phyloP scores from a whole-genome alignment of 2,888 invertebrate species.

The Pristionchus mayeri region DNA sequence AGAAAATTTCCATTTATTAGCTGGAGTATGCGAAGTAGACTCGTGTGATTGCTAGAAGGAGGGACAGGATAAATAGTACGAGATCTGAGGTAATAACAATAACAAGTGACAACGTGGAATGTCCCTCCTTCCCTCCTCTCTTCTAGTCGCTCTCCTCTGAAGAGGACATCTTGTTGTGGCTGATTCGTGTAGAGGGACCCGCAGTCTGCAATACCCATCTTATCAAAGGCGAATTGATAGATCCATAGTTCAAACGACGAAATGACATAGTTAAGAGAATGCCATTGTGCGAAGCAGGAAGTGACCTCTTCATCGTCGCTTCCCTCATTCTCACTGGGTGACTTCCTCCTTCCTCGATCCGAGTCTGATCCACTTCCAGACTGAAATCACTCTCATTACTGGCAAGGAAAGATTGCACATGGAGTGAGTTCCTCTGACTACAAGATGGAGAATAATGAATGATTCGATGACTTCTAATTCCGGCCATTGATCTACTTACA shows the following conservation, averaged over 20 bases:
- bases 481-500: no score
- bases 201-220: no score
- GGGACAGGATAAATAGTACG: not conserved
- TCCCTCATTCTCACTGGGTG: slow-evolving; percentile 14
- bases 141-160: slow-evolving; percentile 37
- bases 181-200: not conserved
- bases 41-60: not conserved
- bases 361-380: slow-evolving; percentile 19
- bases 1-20: not conserved
- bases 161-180: slow-evolving; percentile 22
- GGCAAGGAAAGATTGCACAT: no score
- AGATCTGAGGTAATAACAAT: slow-evolving; percentile 4
- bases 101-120: slow-evolving; percentile 34
- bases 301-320: slow-evolving; percentile 8
- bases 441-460: no score
- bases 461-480: no score
- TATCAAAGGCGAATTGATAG: no score
- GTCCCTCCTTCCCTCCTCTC: not conserved
- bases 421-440: no score
- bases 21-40: slow-evolving; percentile 1
- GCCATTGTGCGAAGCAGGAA: no score
- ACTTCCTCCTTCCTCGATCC: slow-evolving; percentile 24
- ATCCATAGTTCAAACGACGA: no score
- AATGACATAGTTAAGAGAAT: no score
- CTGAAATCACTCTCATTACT: not conserved